A percentile compares a stretch with the other conserved stretches of the same genome.
phyloP scores from a whole-genome alignment of 2,797 vertebrate genomes.

The Micrastur ruficollis region DNA sequence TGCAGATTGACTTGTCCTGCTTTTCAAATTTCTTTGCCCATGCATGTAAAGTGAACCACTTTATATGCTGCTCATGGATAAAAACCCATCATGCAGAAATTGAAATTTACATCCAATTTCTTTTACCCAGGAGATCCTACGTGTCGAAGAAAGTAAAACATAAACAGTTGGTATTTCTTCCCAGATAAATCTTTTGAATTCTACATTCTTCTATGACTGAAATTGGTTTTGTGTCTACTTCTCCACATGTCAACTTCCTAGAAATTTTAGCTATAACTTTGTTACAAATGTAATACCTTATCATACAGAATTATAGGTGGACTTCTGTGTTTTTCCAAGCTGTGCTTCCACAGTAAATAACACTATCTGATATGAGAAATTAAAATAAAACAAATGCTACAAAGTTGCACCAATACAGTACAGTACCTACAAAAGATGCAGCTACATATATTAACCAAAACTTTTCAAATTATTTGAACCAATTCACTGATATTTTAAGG shows the following conservation, averaged over 20 bases:
- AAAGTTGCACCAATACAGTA: neutral
- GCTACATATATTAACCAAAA: neutral
- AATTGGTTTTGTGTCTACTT: neutral
- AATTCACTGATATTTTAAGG: neutral
- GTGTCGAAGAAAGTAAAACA: neutral
- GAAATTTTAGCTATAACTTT: neutral
- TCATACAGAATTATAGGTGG: neutral
- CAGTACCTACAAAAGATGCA: neutral
- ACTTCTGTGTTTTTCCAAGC: neutral
- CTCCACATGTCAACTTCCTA: neutral
- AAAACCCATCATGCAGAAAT: neutral
- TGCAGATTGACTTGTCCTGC: neutral
- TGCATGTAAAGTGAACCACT: neutral
- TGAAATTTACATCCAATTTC: constrained; percentile 4
- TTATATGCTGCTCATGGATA: neutral
- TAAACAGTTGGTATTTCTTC: neutral
- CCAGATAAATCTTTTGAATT: neutral
- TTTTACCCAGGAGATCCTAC: neutral
- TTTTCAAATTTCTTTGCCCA: neutral
- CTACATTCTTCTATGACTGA: neutral
- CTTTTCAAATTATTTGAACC: neutral
- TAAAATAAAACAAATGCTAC: neutral
- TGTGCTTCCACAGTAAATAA: neutral
- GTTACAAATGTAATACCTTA: neutral
- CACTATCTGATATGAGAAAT: neutral